Percentiles rank a stretch among this genome's conserved stretches.
phyloP scores from a whole-genome alignment of 2,797 vertebrate genomes.

The Enteromius trimaculatus region DNA sequence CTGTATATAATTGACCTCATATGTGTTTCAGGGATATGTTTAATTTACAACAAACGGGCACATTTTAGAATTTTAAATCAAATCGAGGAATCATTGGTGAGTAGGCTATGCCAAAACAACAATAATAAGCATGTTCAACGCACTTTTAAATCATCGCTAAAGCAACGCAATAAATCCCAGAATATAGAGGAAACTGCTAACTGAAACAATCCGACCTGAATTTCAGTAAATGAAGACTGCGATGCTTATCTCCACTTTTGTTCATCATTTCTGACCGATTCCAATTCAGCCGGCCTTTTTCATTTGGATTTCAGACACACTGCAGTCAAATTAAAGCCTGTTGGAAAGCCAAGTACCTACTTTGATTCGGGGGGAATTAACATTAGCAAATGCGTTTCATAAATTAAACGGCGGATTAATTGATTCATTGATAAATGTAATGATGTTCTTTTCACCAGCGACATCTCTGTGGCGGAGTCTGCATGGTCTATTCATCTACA shows the following conservation, averaged over 20 bases:
- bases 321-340: constrained; percentile 28
- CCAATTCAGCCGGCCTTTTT: not conserved
- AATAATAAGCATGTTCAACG: constrained; percentile 1
- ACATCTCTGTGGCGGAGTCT: constrained; percentile 38
- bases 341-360: constrained; percentile 39
- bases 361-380: constrained; percentile 36
- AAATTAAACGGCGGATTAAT: constrained; percentile 59
- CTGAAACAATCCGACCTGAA: not conserved
- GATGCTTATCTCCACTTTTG: constrained; percentile 4
- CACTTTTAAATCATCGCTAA: not conserved
- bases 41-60: not conserved
- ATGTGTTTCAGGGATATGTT: constrained; percentile 24
- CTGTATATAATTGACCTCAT: constrained; percentile 34
- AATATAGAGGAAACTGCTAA: not conserved
- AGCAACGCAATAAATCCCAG: not conserved
- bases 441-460: constrained; percentile 47
- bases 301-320: constrained; percentile 29
- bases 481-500: constrained; percentile 46
- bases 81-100: not conserved
- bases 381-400: constrained; percentile 30
- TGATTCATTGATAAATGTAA: constrained; percentile 60
- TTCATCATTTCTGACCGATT: not conserved
- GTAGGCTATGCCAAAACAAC: constrained; percentile 18
- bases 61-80: not conserved
- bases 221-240: not conserved